Percentiles rank a stretch among this genome's conserved stretches.
phyloP scores from a whole-genome alignment of 2,888 invertebrate genomes.

The Cheilosia soror region DNA sequence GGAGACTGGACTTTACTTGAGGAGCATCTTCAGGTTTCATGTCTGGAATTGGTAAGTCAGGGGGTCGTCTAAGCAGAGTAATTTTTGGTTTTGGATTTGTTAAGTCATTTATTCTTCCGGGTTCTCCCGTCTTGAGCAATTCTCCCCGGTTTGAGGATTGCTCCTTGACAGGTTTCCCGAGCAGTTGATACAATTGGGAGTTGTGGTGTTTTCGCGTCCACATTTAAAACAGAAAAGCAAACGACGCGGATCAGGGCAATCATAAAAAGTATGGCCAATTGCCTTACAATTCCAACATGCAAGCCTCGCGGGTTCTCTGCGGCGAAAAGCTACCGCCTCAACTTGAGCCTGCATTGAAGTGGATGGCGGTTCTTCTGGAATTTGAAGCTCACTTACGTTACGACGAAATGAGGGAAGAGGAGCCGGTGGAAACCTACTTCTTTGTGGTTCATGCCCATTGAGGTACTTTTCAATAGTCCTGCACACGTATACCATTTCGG shows the following conservation, averaged over 20 bases:
- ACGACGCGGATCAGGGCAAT: background rate
- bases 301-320: background rate
- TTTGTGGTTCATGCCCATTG: background rate
- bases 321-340: background rate
- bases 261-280: background rate
- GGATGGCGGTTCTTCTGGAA: background rate
- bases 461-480: background rate
- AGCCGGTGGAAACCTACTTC: background rate
- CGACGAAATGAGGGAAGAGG: background rate
- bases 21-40: too few relatives aligned
- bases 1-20: background rate
- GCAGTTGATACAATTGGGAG: background rate
- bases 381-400: background rate
- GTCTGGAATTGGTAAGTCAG: background rate
- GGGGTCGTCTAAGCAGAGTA: background rate
- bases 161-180: slow-evolving; percentile 18
- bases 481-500: background rate
- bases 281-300: slow-evolving; percentile 4
- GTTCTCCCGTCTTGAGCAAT: background rate
- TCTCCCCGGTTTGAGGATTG: background rate
- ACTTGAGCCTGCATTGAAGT: background rate
- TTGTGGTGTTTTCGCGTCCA: slow-evolving; percentile 5
- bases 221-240: slow-evolving; percentile 13
- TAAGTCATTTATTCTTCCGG: background rate
- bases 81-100: background rate